These are phyloP conservation scores for Leucozona laternaria DNA, from an alignment of 2,888 invertebrate genomes.

Conservation along the genomic window DNA sequence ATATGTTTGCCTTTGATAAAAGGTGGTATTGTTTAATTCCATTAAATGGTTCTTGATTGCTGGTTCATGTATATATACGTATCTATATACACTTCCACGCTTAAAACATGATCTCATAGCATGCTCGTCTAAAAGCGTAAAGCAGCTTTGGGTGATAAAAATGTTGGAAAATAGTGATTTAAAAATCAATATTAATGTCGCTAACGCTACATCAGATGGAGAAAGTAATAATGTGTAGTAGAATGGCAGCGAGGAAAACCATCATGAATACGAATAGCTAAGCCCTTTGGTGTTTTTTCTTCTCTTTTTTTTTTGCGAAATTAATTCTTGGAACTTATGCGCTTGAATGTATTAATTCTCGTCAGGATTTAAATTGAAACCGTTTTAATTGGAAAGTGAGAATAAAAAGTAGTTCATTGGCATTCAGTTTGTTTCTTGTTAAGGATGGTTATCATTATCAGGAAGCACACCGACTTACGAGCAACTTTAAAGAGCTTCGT, in stretches of 20 bases:
- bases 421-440: not conserved
- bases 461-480: not conserved
- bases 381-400: not conserved
- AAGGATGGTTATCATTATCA: not conserved
- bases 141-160: not conserved
- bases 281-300: not conserved
- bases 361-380: not conserved
- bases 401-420: not conserved
- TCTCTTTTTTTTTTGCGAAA: not conserved
- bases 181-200: slow-evolving; percentile 8
- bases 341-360: not conserved
- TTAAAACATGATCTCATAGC: not conserved
- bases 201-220: not conserved
- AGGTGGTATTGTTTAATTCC: not conserved
- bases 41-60: not conserved
- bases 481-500: not conserved
- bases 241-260: not conserved
- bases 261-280: not conserved
- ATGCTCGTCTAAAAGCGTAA: not conserved
- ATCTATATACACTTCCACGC: not conserved
- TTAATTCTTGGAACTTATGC: not conserved
- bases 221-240: not conserved
- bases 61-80: not conserved
- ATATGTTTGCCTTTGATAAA: slow-evolving; percentile 5
- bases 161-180: not conserved